A percentile compares a stretch with the other conserved stretches of the same genome.
These are phyloP conservation scores for Octodon degus DNA, from an alignment of 2,113 vertebrate species.

Conservation along the genomic window DNA sequence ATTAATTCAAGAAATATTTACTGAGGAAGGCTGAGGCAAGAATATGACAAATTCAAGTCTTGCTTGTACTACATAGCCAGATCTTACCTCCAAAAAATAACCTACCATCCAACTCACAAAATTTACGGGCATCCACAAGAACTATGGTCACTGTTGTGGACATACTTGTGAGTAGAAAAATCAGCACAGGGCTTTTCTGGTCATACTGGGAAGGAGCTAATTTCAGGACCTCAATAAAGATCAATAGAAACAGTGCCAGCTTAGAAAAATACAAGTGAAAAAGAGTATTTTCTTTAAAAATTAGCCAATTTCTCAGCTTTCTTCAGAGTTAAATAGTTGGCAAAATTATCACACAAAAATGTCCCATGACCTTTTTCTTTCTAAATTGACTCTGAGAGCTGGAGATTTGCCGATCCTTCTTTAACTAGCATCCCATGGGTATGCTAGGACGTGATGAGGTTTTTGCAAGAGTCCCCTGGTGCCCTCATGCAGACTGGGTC, in stretches of 20 bases:
- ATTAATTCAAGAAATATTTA: background rate
- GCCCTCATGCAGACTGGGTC: background rate
- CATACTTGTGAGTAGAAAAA: background rate
- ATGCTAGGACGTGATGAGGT: background rate
- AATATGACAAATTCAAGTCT: background rate
- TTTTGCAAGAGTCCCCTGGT: background rate
- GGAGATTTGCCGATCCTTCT: background rate
- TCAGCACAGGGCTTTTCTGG: background rate
- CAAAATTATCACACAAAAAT: background rate
- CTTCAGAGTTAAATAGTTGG: slow-evolving; percentile 5
- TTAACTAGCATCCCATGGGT: background rate
- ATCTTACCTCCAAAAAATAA: background rate
- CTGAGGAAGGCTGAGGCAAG: background rate
- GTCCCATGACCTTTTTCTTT: background rate
- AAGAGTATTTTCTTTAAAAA: slow-evolving; percentile 19
- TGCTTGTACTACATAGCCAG: background rate
- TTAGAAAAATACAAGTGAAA: slow-evolving; percentile 40
- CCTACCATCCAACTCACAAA: background rate
- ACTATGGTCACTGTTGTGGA: background rate
- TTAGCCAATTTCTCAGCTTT: background rate
- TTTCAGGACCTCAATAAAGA: background rate
- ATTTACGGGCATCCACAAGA: background rate
- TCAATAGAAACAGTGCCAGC: background rate
- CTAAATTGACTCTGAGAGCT: background rate
- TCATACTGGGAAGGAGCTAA: background rate